phyloP scores from a whole-genome alignment of 1,140 invertebrate genomes.

The Geopemphigus sp. region DNA sequence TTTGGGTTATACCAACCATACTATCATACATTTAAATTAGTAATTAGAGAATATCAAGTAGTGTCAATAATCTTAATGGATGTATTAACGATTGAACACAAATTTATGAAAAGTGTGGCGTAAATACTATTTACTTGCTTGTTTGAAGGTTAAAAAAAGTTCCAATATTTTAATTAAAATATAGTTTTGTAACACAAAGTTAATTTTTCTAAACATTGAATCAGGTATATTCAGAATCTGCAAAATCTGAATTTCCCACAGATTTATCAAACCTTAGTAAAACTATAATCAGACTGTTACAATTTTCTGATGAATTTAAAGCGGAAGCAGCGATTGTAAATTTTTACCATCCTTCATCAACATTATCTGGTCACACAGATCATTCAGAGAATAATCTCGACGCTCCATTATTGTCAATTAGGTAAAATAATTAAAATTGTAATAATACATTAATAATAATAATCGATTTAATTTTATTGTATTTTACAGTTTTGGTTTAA shows the following conservation, averaged over 20 bases:
- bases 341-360: conserved; percentile 89
- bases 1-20: no score
- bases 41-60: no score
- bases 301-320: conserved; percentile 63
- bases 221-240: conserved; percentile 68
- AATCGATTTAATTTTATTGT: neutral
- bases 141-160: no score
- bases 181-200: neutral
- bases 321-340: conserved; percentile 92
- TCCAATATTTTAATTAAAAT: no score
- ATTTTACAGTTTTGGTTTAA: conserved; percentile 76
- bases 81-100: no score
- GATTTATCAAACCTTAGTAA: conserved; percentile 68
- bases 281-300: conserved; percentile 64
- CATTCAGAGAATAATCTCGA: conserved; percentile 81
- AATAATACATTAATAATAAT: no score
- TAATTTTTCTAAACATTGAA: conserved; percentile 52
- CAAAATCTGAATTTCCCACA: conserved; percentile 66
- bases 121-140: no score
- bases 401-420: conserved; percentile 85
- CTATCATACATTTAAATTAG: no score
- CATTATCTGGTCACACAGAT: conserved; percentile 85
- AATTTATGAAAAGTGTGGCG: no score
- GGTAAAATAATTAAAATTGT: conserved; percentile 57
- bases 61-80: no score